A percentile compares a stretch with the other conserved stretches of the same genome.
phyloP scores from a whole-genome alignment of 2,888 invertebrate genomes.

The Rhamphomyia laevipes region DNA sequence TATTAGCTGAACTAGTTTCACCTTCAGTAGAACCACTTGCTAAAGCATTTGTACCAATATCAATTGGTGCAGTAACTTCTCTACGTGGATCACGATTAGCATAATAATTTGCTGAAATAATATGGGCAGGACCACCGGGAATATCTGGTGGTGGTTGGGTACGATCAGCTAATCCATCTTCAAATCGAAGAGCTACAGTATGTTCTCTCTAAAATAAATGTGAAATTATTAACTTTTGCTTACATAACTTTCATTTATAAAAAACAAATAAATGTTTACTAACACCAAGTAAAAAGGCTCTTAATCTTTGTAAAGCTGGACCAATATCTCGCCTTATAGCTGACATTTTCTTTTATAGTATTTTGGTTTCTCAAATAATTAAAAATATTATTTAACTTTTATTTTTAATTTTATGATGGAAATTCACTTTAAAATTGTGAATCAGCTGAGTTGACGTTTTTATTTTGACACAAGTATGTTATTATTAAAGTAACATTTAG shows the following conservation, averaged over 20 bases:
- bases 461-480: no score
- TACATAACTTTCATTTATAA: slow-evolving; percentile 25
- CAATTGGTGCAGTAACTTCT: slow-evolving; percentile 44
- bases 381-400: no score
- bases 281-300: slow-evolving; percentile 58
- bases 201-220: slow-evolving; percentile 43
- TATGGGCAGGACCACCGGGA: slow-evolving; percentile 72
- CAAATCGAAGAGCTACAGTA: slow-evolving; percentile 52
- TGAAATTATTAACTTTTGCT: slow-evolving; percentile 10
- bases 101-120: slow-evolving; percentile 73
- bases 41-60: slow-evolving; percentile 22
- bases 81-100: slow-evolving; percentile 70
- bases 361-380: no score
- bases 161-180: slow-evolving; percentile 53
- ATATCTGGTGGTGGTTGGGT: slow-evolving; percentile 70
- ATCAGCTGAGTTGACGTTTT: no score
- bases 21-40: slow-evolving; percentile 12
- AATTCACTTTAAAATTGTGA: no score
- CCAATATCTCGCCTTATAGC: slow-evolving; percentile 51
- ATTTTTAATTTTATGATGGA: no score
- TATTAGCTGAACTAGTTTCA: background rate
- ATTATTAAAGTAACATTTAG: no score
- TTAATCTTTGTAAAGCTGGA: slow-evolving; percentile 46
- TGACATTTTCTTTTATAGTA: background rate
- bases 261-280: slow-evolving; percentile 21